Base-by-base conservation (phyloP, 1,140 invertebrate genomes). In the Lepidostoma basale region DNA sequence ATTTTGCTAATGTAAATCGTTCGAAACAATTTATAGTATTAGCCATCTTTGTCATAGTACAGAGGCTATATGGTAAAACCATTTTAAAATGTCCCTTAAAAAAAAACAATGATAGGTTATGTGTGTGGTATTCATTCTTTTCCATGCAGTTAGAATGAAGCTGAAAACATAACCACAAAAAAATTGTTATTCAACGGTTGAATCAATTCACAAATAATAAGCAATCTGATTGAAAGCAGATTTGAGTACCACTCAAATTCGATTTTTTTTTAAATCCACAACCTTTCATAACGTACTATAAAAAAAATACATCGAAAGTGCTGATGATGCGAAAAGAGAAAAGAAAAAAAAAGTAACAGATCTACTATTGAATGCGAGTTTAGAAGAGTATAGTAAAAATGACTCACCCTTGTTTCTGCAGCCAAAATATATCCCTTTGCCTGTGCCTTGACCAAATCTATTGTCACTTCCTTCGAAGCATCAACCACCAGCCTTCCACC, bases 371-470 rank as follows among this genome's bases (percentile, higher is more conserved):
- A 33, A 49, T 14, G 62, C 36, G 45, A 63, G 44, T 45, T 20
- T 25, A 22, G 42, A 20, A 63, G 23, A n/a, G 18, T 6, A 56
- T 47, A 44, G 20, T 10, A 40, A 68, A 68, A 60, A 64, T 72
- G 74, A 91, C 93, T 95, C 88, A 96, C 94, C 92, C 93, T 88
- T 77, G 92, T 91, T 88, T 94, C 91, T 78, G 93, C 93, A 77
- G 94, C 88, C 81, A 96, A 86, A 73, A 96, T 88, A 81, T 91
- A 90, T 75, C 94, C 93, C 79, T 89, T 89, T 76, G 95, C 90
- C 76, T 89, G 85, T 74, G 96, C 96, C 85, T 95, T 94, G 67
- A 91, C 83, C 76, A 97, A 88, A 84, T 94, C 91, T 73, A 95
- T 85, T 76, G 85, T 85, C 74, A 83, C 82, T 65, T 82, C 81